Evolutionary conservation across 2,888 invertebrate genomes (phyloP).

Genomic region (Tetheella fluctuosa): DNA sequence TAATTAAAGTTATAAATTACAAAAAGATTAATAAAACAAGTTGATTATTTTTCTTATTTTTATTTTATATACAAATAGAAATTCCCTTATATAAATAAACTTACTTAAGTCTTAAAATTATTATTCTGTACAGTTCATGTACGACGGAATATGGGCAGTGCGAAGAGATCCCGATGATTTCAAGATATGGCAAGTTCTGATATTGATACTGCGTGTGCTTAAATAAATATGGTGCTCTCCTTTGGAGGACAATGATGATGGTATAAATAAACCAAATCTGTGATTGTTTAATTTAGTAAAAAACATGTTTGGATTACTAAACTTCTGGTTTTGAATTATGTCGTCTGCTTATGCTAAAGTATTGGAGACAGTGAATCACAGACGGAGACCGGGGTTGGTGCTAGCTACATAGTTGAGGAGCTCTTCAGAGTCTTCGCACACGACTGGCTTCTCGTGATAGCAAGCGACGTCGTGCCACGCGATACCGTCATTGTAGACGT

Average conservation of each 20-base stretch:
- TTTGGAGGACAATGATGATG: background rate
- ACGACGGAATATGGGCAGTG: conserved; percentile 69
- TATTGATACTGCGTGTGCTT: conserved; percentile 1
- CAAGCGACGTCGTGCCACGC: conserved; percentile 97
- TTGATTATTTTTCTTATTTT: conserved; percentile 49
- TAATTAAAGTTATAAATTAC: too few relatives aligned
- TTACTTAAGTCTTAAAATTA: conserved; percentile 74
- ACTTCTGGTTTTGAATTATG: background rate
- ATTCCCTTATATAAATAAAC: conserved; percentile 72
- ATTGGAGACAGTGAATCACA: conserved; percentile 79
- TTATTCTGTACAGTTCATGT: conserved; percentile 68
- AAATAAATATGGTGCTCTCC: conserved; percentile 10
- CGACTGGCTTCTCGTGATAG: conserved; percentile 95
- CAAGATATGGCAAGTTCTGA: conserved; percentile 48
- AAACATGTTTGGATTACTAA: background rate
- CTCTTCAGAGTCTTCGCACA: conserved; percentile 96
- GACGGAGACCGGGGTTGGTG: conserved; percentile 92
- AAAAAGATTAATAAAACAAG: conserved; percentile 35
- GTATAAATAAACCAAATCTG: conserved; percentile 3
- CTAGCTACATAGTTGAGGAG: conserved; percentile 92
- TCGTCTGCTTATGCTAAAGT: conserved; percentile 4
- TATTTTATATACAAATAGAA: conserved; percentile 80
- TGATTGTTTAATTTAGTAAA: background rate
- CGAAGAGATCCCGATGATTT: conserved; percentile 51
- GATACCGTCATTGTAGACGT: conserved; percentile 96